Base-by-base conservation (phyloP, 2,797 vertebrate genomes). In the Platalea minor region DNA sequence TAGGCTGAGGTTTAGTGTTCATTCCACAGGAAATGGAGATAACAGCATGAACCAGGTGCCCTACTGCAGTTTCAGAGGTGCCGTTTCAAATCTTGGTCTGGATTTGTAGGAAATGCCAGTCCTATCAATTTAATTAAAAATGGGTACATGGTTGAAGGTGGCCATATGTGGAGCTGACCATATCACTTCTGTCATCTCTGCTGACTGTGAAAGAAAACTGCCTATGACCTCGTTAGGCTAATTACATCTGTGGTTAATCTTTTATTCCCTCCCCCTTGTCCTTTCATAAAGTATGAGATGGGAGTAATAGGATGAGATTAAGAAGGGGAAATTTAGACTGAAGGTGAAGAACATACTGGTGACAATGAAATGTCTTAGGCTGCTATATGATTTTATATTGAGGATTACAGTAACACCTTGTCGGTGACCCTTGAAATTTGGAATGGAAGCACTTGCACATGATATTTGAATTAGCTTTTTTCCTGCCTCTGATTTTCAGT, bases 261-360 rank as follows among this genome's bases (percentile, higher is more conserved):
- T 60, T 63, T 72, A 59, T 68, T 90, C 50, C 56, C 41, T 67
- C 37, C 37, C 13, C 10, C 33, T 68, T 70, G 53, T 5, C 67
- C 70, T 88, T 89, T 56, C 37, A 29, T 64, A 33, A 81, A 56
- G 18, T 53, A 54, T 39, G 61, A 87, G 39, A 91, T 39, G 21
- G 31, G 53, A 81, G 45, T 92, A 75, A 92, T 68, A 84, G 50
- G 31, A 81, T 87, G 39, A 93, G 48, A 68, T 87, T 91, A 89
- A 72, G 64, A 77, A 92, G 59, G 17, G 14, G 41, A 67, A 93
- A 72, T 91, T 56, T 53, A 81, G 69, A 23, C 31, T 60, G 69
- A 69, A 88, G 33, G 23, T 79, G 60, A 85, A 80, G 87, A 73
- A 25, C 26, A 17, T 59, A 35, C 51, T 74, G 43, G 74, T 67